These are phyloP conservation scores for Drosophila nannoptera DNA, from an alignment of 1,140 invertebrate species.

Conservation along the genomic window DNA sequence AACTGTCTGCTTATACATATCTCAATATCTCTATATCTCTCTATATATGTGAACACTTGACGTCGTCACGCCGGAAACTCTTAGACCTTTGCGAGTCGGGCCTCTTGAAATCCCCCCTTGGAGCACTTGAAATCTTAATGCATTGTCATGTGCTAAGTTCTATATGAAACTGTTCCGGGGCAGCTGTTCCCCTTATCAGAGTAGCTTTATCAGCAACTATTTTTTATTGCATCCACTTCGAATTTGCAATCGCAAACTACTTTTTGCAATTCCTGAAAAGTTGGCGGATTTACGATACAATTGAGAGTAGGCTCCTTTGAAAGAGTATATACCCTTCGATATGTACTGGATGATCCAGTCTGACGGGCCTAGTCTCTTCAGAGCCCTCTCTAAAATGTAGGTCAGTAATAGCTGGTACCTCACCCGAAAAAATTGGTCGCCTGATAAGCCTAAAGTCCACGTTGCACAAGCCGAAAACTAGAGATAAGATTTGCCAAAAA, in stretches of 20 bases:
- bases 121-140: too few species aligned
- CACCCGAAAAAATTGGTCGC: not conserved
- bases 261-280: too few species aligned
- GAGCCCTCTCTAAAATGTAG: conserved; percentile 5
- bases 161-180: not conserved
- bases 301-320: too few species aligned
- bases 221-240: not conserved
- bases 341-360: too few species aligned
- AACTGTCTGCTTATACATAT: too few species aligned
- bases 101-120: too few species aligned
- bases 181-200: conserved; percentile 2
- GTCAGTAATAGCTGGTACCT: conserved; percentile 8
- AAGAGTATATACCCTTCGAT: too few species aligned
- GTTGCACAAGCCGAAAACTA: not conserved
- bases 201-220: conserved; percentile 17
- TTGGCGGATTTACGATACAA: too few species aligned
- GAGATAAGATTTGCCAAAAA: conserved; percentile 14
- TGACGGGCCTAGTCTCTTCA: not conserved
- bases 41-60: too few species aligned
- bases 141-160: not conserved
- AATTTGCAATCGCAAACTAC: conserved; percentile 4
- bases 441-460: conserved; percentile 4
- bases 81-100: too few species aligned
- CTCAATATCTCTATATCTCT: too few species aligned
- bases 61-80: too few species aligned